phyloP scores from a whole-genome alignment of 1,140 invertebrate genomes.

The Delia radicum region DNA sequence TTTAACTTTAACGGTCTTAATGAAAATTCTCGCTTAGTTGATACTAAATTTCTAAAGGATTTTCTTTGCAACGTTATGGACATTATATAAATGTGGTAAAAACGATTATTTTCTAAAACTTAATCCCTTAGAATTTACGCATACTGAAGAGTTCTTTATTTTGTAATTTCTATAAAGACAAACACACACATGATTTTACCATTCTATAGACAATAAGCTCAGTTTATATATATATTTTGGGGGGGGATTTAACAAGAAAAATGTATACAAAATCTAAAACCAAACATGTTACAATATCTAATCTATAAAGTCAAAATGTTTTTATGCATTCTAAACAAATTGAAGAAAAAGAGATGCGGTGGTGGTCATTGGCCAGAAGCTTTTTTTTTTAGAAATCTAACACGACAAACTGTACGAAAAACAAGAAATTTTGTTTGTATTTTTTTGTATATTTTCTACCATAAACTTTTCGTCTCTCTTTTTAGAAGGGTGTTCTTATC shows the following conservation, averaged over 20 bases:
- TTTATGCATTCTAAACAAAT: neutral
- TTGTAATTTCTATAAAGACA: neutral
- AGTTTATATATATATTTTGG: neutral
- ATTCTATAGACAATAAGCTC: neutral
- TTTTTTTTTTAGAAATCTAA: too few species aligned
- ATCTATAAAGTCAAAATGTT: neutral
- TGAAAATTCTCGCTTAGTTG: too few species aligned
- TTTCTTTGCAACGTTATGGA: too few species aligned
- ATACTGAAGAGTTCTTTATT: neutral
- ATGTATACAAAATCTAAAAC: neutral
- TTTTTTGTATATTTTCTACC: too few species aligned
- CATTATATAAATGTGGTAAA: too few species aligned
- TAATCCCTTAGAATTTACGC: neutral
- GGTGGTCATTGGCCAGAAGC: neutral
- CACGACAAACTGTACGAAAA: neutral
- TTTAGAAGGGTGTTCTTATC: neutral
- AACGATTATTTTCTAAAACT: neutral
- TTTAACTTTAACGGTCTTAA: too few species aligned
- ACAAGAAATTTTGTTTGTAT: neutral
- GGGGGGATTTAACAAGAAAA: neutral
- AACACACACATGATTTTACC: neutral
- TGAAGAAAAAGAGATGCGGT: neutral
- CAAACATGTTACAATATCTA: neutral
- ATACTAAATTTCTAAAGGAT: too few species aligned
- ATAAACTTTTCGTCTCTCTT: neutral